Percentiles rank a stretch among this genome's conserved stretches.
phyloP scores from a whole-genome alignment of 2,113 vertebrate species.

The Aythya baeri region DNA sequence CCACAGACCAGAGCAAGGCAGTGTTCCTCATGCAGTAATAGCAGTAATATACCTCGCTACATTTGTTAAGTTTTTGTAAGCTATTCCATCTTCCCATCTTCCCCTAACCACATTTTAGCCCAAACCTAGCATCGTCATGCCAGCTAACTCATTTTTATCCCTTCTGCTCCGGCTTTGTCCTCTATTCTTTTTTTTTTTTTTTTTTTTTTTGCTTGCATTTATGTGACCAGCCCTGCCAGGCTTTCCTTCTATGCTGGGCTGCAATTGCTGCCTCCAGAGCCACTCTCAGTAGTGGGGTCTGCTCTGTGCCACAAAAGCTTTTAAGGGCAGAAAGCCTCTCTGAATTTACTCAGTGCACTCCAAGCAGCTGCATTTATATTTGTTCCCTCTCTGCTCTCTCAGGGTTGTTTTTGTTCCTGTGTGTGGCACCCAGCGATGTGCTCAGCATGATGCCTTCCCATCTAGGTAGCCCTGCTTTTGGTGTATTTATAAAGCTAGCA shows the following conservation, averaged over 20 bases:
- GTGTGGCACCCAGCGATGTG: neutral
- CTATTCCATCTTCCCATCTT: neutral
- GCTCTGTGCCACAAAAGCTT: neutral
- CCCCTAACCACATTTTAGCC: neutral
- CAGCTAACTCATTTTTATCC: neutral
- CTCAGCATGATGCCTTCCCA: neutral
- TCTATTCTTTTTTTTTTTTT: neutral
- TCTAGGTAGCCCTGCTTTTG: neutral
- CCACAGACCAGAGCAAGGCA: neutral
- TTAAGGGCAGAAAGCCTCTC: neutral
- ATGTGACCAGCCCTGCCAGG: neutral
- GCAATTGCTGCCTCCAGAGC: rapidly evolving
- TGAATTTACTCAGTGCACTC: neutral
- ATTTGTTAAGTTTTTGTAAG: neutral
- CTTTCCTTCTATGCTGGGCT: neutral
- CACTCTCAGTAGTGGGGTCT: rapidly evolving
- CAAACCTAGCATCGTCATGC: neutral
- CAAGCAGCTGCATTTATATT: neutral
- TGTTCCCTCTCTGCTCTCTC: neutral
- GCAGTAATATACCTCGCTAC: neutral
- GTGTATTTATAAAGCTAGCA: neutral
- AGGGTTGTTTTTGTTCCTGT: neutral
- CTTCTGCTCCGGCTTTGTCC: neutral
- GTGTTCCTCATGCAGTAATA: neutral
- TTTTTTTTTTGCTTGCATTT: neutral